These are phyloP conservation scores for Sardina pilchardus DNA, from an alignment of 2,113 vertebrate genomes.

Conservation along the genomic window DNA sequence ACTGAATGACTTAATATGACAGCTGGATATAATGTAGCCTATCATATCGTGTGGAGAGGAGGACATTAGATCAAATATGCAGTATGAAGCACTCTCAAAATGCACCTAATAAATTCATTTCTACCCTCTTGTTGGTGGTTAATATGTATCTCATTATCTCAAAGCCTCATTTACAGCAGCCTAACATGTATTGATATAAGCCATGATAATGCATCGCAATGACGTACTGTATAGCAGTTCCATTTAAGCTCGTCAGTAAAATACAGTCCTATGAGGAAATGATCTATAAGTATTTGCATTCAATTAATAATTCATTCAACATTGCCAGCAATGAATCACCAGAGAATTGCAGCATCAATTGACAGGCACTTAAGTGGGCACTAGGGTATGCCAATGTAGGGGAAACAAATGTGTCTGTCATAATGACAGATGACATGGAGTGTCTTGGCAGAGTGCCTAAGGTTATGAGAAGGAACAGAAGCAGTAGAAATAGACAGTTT, in stretches of 20 bases:
- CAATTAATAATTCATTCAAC: background rate
- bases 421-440: background rate
- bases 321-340: background rate
- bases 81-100: too few species aligned
- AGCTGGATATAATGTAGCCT: too few species aligned
- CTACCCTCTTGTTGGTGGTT: too few species aligned
- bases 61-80: too few species aligned
- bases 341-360: background rate
- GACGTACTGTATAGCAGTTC: background rate
- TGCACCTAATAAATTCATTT: too few species aligned
- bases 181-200: too few species aligned
- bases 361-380: background rate
- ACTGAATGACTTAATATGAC: too few species aligned
- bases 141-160: too few species aligned
- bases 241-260: too few species aligned
- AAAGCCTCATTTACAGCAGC: too few species aligned
- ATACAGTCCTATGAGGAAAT: background rate
- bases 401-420: background rate
- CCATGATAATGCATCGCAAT: background rate
- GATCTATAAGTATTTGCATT: background rate
- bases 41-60: too few species aligned
- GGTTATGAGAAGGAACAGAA: background rate
- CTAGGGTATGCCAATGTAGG: background rate
- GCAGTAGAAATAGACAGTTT: background rate
- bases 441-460: background rate